phyloP scores from a whole-genome alignment of 1,140 invertebrate species.

The Anoplophora glabripennis region DNA sequence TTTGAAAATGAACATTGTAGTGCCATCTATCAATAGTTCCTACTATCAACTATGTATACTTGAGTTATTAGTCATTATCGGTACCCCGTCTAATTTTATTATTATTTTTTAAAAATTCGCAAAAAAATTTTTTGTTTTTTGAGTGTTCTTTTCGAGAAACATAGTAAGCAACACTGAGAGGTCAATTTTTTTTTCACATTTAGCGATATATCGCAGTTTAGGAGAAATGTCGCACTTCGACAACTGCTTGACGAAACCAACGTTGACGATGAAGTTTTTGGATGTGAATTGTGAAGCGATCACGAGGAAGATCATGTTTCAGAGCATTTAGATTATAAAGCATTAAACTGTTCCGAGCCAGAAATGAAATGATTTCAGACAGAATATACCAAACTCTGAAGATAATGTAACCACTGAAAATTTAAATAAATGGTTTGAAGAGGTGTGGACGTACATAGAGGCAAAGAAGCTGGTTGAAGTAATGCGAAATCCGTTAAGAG shows the following conservation, averaged over 20 bases:
- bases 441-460: neutral
- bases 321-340: slow-evolving; percentile 9
- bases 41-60: too few relatives aligned
- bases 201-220: too few relatives aligned
- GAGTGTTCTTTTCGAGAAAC: too few relatives aligned
- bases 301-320: slow-evolving; percentile 2
- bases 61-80: too few relatives aligned
- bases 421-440: neutral
- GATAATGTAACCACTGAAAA: neutral
- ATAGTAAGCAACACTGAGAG: too few relatives aligned
- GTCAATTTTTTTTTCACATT: too few relatives aligned
- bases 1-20: too few relatives aligned
- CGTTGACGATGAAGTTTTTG: neutral
- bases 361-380: neutral
- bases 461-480: neutral
- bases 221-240: neutral
- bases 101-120: too few relatives aligned
- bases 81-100: too few relatives aligned
- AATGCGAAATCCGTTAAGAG: slow-evolving; percentile 1
- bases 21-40: too few relatives aligned
- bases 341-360: neutral
- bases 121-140: too few relatives aligned
- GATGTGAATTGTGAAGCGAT: neutral
- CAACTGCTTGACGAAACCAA: neutral
- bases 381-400: neutral